phyloP scores from a whole-genome alignment of 2,888 invertebrate genomes.

The Graphium colonna region DNA sequence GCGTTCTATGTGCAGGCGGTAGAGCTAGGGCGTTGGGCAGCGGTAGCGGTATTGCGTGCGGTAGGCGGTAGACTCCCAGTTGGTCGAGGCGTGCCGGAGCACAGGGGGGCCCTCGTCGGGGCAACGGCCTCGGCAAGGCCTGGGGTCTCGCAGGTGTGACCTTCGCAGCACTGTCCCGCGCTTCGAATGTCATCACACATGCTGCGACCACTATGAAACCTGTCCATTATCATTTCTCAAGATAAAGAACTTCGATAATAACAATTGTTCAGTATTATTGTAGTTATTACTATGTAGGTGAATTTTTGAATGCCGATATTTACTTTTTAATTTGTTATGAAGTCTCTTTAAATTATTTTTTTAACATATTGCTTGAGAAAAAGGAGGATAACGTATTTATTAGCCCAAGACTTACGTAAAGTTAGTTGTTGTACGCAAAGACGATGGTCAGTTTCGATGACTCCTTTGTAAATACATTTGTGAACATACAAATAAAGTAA shows the following conservation, averaged over 20 bases:
- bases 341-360: no score
- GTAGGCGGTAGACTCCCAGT: constrained; percentile 83
- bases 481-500: background rate
- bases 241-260: no score
- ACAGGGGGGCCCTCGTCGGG: constrained; percentile 69
- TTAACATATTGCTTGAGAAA: no score
- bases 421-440: no score
- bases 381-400: no score
- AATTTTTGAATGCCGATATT: no score
- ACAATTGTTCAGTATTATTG: no score
- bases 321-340: no score
- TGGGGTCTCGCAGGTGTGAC: constrained; percentile 88
- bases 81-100: constrained; percentile 82
- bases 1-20: constrained; percentile 70
- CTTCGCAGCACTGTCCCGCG: constrained; percentile 93
- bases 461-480: background rate
- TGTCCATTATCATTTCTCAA: no score
- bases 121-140: constrained; percentile 73
- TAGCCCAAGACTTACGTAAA: no score
- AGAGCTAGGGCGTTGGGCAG: constrained; percentile 66
- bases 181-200: constrained; percentile 99
- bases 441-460: no score
- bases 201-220: constrained; percentile 98
- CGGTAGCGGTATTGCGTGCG: constrained; percentile 67
- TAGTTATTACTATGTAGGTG: no score